Conservation (phyloP, 2,888 invertebrate genomes). For the Eristalinus aeneus region DNA sequence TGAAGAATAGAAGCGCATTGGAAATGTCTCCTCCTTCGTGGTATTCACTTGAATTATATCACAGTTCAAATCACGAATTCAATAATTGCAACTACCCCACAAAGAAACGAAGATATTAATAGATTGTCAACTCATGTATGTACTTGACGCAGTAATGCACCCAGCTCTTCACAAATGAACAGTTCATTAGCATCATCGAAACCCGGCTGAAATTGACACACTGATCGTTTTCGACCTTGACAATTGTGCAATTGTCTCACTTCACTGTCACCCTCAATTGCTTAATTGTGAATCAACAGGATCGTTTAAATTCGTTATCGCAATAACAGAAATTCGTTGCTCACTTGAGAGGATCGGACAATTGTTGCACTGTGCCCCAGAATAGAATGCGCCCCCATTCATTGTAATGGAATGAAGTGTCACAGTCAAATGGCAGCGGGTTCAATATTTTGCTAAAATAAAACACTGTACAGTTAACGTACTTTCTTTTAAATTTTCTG, state of each 20-base stretch:
- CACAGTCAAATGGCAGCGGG: not conserved
- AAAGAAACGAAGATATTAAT: not conserved
- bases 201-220: not conserved
- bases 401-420: not conserved
- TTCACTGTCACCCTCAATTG: not conserved
- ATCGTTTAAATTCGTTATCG: not conserved
- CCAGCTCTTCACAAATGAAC: not conserved
- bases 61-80: not conserved
- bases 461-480: not conserved
- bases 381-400: not conserved
- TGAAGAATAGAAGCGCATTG: not conserved
- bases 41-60: not conserved
- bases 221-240: not conserved
- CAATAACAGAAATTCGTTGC: not conserved
- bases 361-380: not conserved
- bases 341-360: not conserved
- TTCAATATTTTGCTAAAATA: not conserved
- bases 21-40: not conserved
- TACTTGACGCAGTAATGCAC: slow-evolving; percentile 4
- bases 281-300: not conserved
- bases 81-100: not conserved
- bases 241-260: slow-evolving; percentile 22
- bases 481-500: not conserved
- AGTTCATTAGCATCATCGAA: slow-evolving; percentile 2
- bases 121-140: not conserved